Conservation (phyloP, 2,888 invertebrate species). For the Megamerina dolium region DNA sequence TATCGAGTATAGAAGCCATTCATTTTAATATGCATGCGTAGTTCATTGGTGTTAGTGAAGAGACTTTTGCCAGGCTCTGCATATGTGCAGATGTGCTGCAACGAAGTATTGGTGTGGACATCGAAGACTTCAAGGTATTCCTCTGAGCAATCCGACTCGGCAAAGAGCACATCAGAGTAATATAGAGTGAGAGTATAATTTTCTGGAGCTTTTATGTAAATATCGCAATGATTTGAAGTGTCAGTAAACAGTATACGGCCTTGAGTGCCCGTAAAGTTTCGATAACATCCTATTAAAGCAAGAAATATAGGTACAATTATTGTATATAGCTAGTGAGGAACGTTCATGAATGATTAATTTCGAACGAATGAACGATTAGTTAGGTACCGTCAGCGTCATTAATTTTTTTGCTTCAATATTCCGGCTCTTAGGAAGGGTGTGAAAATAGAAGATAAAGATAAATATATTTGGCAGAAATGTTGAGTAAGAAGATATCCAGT, state of each 20-base stretch:
- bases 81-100: slow-evolving; percentile 54
- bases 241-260: slow-evolving; percentile 58
- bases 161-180: slow-evolving; percentile 52
- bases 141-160: slow-evolving; percentile 33
- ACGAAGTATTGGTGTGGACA: slow-evolving; percentile 44
- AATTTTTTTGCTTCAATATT: no score
- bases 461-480: no score
- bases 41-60: slow-evolving; percentile 63
- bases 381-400: no score
- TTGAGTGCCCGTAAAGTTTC: slow-evolving; percentile 64
- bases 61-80: slow-evolving; percentile 54
- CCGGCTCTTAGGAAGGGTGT: no score
- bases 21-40: slow-evolving; percentile 56
- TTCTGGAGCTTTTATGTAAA: slow-evolving; percentile 60
- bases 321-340: no score
- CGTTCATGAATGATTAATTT: no score
- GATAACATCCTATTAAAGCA: slow-evolving; percentile 55
- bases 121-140: slow-evolving; percentile 48
- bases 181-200: slow-evolving; percentile 69
- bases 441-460: no score
- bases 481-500: no score
- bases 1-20: slow-evolving; percentile 35
- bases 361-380: no score
- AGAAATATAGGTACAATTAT: no score
- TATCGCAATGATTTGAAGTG: slow-evolving; percentile 53